Conservation (phyloP, 1,140 invertebrate genomes). For the Latrodectus geometricus region DNA sequence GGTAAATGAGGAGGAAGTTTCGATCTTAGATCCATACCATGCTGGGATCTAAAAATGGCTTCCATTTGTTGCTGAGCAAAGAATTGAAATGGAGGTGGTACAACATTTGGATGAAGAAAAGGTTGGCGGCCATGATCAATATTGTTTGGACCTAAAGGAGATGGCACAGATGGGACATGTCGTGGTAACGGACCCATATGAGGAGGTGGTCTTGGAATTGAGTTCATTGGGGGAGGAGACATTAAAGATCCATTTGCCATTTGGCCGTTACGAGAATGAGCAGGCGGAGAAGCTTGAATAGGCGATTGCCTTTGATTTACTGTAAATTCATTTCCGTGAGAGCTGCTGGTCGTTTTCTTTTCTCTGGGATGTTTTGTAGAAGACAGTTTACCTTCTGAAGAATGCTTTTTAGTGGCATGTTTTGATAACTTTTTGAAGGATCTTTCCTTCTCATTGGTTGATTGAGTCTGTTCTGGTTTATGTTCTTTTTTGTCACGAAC, state of each 20-base stretch:
- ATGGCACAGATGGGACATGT: slow-evolving; percentile 35
- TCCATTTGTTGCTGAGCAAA: slow-evolving; percentile 60
- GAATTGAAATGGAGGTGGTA: slow-evolving; percentile 50
- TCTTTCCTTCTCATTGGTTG: slow-evolving; percentile 21
- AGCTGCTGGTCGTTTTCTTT: slow-evolving; percentile 6
- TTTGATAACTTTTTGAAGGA: neutral
- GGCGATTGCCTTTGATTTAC: slow-evolving; percentile 24
- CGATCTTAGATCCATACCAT: slow-evolving; percentile 43
- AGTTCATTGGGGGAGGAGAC: slow-evolving; percentile 24
- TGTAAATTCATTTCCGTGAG: neutral
- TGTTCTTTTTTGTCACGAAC: slow-evolving; percentile 29
- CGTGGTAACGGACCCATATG: slow-evolving; percentile 3
- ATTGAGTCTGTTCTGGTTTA: slow-evolving; percentile 1
- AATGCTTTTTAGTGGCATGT: slow-evolving; percentile 33
- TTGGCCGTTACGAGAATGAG: slow-evolving; percentile 11
- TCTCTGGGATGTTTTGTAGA: slow-evolving; percentile 17
- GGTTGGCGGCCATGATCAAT: slow-evolving; percentile 13
- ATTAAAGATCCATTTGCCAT: slow-evolving; percentile 35
- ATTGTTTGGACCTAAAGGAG: neutral
- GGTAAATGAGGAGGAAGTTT: slow-evolving; percentile 36
- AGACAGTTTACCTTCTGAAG: neutral
- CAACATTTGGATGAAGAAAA: slow-evolving; percentile 19
- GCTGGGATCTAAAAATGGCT: slow-evolving; percentile 48
- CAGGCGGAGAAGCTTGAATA: slow-evolving; percentile 38
- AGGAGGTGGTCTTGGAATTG: neutral